Evolutionary conservation across 1,140 invertebrate species (phyloP).

Genomic region (Camponotus vicinus): DNA sequence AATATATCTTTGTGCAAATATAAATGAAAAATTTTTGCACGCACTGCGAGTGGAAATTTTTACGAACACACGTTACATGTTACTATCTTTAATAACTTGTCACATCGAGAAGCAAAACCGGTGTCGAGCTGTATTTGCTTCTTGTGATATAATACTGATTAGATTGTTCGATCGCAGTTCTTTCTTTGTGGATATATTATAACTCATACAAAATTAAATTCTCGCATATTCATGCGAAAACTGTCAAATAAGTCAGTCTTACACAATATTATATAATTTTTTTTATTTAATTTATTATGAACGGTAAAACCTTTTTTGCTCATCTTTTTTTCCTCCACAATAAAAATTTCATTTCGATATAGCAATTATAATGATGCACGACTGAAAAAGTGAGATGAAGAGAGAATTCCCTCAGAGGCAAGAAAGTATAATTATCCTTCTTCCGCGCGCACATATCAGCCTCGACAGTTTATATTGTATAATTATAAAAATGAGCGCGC

Average conservation of each 20-base stretch:
- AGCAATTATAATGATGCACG: background rate
- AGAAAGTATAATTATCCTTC: conserved; percentile 57
- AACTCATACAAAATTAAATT: conserved; percentile 4
- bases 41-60: background rate
- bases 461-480: conserved; percentile 42
- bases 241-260: too few relatives aligned
- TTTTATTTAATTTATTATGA: too few relatives aligned
- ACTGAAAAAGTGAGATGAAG: background rate
- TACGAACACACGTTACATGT: background rate
- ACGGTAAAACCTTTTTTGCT: background rate
- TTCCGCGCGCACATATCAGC: conserved; percentile 23
- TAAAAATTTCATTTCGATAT: background rate
- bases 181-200: background rate
- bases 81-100: background rate
- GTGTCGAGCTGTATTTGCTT: background rate
- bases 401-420: background rate
- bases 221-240: background rate
- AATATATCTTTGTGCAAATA: background rate
- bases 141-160: background rate
- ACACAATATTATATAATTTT: background rate
- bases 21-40: background rate
- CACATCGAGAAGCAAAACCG: conserved; percentile 1
- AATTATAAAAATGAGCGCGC: conserved; percentile 57
- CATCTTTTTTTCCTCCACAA: background rate
- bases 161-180: background rate